Conservation (phyloP, 1,140 invertebrate genomes). For the Ceratina japonica region DNA sequence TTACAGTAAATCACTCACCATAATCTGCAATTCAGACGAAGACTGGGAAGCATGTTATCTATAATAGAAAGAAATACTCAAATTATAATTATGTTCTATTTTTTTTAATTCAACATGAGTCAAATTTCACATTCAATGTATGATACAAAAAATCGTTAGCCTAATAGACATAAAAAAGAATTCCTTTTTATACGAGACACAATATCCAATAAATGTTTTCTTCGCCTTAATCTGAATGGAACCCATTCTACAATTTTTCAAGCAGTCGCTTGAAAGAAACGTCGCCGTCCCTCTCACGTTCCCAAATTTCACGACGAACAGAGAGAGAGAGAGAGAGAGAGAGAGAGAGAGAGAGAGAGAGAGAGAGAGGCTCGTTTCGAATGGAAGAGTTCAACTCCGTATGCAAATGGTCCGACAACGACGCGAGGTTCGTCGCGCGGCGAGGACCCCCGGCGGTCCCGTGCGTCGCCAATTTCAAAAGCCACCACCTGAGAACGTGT, state of each 20-base stretch:
- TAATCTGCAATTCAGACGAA: no score
- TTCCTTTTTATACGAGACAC: no score
- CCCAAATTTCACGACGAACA: conserved; percentile 42
- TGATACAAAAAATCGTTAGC: no score
- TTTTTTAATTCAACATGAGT: no score
- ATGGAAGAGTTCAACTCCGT: conserved; percentile 71
- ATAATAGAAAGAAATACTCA: no score
- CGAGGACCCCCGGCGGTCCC: conserved; percentile 67
- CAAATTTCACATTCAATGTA: no score
- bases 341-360: conserved; percentile 30
- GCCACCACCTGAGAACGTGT: conserved; percentile 71
- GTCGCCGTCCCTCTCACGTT: conserved; percentile 23
- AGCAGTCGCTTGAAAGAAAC: conserved; percentile 2
- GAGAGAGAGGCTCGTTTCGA: conserved; percentile 31
- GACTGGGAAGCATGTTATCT: no score
- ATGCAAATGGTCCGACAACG: conserved; percentile 70
- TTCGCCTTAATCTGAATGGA: not conserved
- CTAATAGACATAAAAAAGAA: not conserved
- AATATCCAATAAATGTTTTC: no score
- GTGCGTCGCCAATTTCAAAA: conserved; percentile 70
- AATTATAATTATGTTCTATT: no score
- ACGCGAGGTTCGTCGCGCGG: conserved; percentile 65
- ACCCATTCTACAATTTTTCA: not conserved
- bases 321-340: conserved; percentile 32
- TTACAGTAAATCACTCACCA: no score